Conservation (phyloP, 2,113 vertebrate species). For the Mormyrus lacerda region DNA sequence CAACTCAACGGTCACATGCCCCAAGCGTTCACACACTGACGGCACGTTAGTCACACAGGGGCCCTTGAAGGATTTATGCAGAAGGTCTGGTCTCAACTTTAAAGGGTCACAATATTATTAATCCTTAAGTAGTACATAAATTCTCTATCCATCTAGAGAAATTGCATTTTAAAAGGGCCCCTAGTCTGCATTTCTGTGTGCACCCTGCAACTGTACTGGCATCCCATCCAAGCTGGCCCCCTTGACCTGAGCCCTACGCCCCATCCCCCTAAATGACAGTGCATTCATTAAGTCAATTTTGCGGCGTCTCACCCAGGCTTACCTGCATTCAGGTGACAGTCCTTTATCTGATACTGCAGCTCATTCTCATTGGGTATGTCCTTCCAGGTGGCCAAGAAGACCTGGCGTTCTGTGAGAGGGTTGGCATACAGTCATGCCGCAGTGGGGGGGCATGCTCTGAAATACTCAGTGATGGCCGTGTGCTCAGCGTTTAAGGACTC, state of each 20-base stretch:
- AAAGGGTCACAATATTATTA: neutral
- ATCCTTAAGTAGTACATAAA: neutral
- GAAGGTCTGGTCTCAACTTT: neutral
- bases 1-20: neutral
- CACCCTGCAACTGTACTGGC: neutral
- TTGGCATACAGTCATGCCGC: neutral
- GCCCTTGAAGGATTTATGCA: neutral
- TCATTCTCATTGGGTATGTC: conserved; percentile 98
- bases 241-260: neutral
- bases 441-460: neutral
- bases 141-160: neutral
- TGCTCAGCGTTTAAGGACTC: neutral
- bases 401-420: conserved; percentile 77
- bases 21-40: neutral
- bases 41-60: neutral
- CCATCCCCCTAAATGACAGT: neutral
- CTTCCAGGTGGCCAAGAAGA: conserved; percentile 98
- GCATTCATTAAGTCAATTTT: too few relatives aligned
- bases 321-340: conserved; percentile 96
- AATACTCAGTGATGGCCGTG: neutral
- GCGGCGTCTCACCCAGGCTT: conserved; percentile 33
- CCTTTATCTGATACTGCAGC: conserved; percentile 98
- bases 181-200: neutral
- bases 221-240: neutral
- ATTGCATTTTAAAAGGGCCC: neutral